These are phyloP conservation scores for Rhinogobio ventralis DNA, from an alignment of 2,797 vertebrate species.

Conservation along the genomic window DNA sequence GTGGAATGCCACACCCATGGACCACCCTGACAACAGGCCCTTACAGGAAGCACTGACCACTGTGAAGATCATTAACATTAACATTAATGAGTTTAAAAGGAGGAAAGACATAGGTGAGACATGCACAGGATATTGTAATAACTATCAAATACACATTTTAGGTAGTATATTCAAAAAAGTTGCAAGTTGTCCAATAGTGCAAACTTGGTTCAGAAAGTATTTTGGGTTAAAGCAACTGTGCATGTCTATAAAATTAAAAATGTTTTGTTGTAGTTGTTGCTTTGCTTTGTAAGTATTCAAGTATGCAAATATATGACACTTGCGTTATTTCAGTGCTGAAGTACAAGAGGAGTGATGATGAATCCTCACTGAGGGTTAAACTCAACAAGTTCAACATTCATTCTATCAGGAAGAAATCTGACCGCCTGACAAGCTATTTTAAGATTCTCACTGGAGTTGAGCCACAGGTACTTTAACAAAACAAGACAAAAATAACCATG, in stretches of 20 bases:
- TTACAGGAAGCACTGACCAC: slow-evolving; percentile 86
- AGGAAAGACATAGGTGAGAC: slow-evolving; percentile 93
- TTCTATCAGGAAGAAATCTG: slow-evolving; percentile 96
- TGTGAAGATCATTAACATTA: slow-evolving; percentile 87
- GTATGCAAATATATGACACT: not conserved
- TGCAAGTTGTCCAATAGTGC: not conserved
- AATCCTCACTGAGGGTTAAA: slow-evolving; percentile 90
- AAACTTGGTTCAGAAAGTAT: not conserved
- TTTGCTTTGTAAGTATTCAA: not conserved
- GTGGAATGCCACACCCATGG: slow-evolving; percentile 88
- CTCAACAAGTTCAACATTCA: slow-evolving; percentile 93
- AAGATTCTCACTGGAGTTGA: slow-evolving; percentile 93
- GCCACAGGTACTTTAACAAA: slow-evolving; percentile 83
- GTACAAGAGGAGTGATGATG: slow-evolving; percentile 92
- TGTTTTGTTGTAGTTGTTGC: too few species aligned
- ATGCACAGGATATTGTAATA: not conserved
- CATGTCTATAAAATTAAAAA: not conserved
- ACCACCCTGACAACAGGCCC: slow-evolving; percentile 83
- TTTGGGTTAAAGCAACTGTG: not conserved
- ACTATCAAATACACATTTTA: not conserved
- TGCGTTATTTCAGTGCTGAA: slow-evolving; percentile 86
- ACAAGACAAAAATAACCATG: not conserved
- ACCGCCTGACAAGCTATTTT: slow-evolving; percentile 92
- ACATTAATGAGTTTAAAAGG: slow-evolving; percentile 96
- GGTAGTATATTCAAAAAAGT: not conserved